A percentile compares a stretch with the other conserved stretches of the same genome.
Conservation (phyloP, 2,797 vertebrate genomes). For the Malurus splendens region DNA sequence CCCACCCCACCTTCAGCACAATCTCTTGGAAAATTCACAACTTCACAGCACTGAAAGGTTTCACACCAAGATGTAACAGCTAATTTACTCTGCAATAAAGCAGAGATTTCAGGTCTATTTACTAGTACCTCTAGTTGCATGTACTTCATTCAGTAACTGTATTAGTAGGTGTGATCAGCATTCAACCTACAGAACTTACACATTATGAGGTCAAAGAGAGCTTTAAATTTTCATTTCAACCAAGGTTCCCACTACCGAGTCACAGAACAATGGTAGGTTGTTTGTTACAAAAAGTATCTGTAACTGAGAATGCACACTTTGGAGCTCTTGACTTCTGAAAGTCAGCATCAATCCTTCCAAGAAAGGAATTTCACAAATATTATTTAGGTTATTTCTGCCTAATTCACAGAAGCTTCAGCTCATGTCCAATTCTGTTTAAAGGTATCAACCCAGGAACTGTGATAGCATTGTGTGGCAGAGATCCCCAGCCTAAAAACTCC, state of each 20-base stretch:
- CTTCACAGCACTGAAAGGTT: slow-evolving; percentile 41
- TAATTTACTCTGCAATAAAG: slow-evolving; percentile 59
- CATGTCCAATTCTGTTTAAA: not conserved
- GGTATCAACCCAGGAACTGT: not conserved
- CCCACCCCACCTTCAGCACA: slow-evolving; percentile 52
- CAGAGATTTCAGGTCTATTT: slow-evolving; percentile 45
- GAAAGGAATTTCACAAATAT: slow-evolving; percentile 2
- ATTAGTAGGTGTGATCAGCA: slow-evolving; percentile 40
- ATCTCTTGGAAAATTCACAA: slow-evolving; percentile 51
- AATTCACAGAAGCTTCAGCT: not conserved
- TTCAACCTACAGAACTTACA: slow-evolving; percentile 32
- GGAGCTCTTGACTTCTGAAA: not conserved
- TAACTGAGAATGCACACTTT: slow-evolving; percentile 5
- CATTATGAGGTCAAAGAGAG: not conserved
- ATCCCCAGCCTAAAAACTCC: slow-evolving; percentile 19
- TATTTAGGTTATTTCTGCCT: not conserved
- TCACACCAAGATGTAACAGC: slow-evolving; percentile 40
- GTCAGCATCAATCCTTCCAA: not conserved
- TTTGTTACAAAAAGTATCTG: slow-evolving; percentile 33
- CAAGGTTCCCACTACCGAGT: not conserved
- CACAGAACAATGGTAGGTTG: slow-evolving; percentile 6
- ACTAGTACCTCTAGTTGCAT: slow-evolving; percentile 22
- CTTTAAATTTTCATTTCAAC: slow-evolving; percentile 41
- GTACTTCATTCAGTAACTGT: slow-evolving; percentile 29
- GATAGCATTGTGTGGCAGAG: slow-evolving; percentile 17